Percentiles rank a stretch among this genome's conserved stretches.
phyloP scores from a whole-genome alignment of 2,888 invertebrate species.

The Philhelius pedissequus region DNA sequence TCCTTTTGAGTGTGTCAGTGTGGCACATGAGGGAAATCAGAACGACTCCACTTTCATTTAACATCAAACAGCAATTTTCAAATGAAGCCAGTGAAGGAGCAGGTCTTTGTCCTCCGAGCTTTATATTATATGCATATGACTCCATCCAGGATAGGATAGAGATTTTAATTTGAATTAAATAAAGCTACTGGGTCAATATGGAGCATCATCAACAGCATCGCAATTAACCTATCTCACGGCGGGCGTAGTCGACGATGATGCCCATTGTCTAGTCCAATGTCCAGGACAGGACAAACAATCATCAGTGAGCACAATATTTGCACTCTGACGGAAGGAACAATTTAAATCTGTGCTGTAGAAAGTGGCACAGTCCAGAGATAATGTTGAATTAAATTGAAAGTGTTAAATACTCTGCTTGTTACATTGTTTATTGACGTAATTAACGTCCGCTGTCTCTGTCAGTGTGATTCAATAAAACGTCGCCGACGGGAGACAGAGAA shows the following conservation, averaged over 20 bases:
- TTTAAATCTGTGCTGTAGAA: background rate
- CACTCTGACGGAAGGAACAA: background rate
- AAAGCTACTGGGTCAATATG: constrained; percentile 18
- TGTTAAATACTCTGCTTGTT: constrained; percentile 9
- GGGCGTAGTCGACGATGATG: background rate
- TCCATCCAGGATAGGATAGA: background rate
- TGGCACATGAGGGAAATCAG: constrained; percentile 3
- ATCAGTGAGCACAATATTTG: constrained; percentile 1
- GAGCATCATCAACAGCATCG: background rate
- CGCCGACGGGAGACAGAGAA: background rate
- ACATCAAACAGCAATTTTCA: background rate
- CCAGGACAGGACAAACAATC: background rate
- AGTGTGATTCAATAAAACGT: background rate
- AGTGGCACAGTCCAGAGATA: background rate
- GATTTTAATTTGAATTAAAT: constrained; percentile 34
- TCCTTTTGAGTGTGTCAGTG: background rate
- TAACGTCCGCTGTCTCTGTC: background rate
- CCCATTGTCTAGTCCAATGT: background rate
- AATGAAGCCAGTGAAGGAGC: background rate
- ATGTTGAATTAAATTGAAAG: background rate
- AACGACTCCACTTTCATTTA: background rate
- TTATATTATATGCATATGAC: background rate
- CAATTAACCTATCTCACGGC: constrained; percentile 9
- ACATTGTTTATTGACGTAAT: constrained; percentile 22
- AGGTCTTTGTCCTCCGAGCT: background rate